Conservation (phyloP, 2,888 invertebrate genomes). For the Polyploca ridens region DNA sequence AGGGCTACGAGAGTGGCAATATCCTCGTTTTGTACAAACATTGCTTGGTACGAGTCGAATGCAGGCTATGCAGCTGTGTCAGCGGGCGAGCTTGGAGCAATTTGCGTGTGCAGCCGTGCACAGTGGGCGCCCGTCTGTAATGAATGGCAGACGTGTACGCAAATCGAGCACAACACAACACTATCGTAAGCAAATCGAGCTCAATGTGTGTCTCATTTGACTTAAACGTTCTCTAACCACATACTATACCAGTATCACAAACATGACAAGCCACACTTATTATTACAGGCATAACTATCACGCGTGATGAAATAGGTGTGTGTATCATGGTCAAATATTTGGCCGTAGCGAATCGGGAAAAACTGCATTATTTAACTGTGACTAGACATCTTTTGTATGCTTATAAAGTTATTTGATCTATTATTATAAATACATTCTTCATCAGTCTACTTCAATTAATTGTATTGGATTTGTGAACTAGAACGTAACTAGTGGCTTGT, state of each 20-base stretch:
- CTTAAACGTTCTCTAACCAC: slow-evolving; percentile 47
- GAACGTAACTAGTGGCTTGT: slow-evolving; percentile 51
- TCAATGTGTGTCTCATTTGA: slow-evolving; percentile 37
- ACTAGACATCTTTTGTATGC: slow-evolving; percentile 14
- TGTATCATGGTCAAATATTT: too few species aligned
- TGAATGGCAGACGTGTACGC: slow-evolving; percentile 66
- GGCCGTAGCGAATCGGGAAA: too few species aligned
- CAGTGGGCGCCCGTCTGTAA: slow-evolving; percentile 74
- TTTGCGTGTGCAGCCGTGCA: slow-evolving; percentile 78
- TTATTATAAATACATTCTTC: slow-evolving; percentile 29
- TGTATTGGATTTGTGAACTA: slow-evolving; percentile 50
- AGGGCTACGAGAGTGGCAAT: slow-evolving; percentile 49
- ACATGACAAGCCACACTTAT: slow-evolving; percentile 17
- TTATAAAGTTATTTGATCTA: slow-evolving; percentile 21
- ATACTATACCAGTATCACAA: slow-evolving; percentile 30
- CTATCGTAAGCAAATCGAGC: slow-evolving; percentile 45
- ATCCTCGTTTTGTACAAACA: slow-evolving; percentile 63
- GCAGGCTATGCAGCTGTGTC: slow-evolving; percentile 74
- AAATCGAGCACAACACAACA: slow-evolving; percentile 61
- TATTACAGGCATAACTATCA: slow-evolving; percentile 9
- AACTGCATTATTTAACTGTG: background rate
- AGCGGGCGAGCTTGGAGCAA: slow-evolving; percentile 69
- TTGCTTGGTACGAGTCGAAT: slow-evolving; percentile 43
- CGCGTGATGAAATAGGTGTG: too few species aligned
- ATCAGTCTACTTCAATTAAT: slow-evolving; percentile 37